Base-by-base conservation (phyloP, 2,888 invertebrate genomes). In the Dysmachus trigonus region DNA sequence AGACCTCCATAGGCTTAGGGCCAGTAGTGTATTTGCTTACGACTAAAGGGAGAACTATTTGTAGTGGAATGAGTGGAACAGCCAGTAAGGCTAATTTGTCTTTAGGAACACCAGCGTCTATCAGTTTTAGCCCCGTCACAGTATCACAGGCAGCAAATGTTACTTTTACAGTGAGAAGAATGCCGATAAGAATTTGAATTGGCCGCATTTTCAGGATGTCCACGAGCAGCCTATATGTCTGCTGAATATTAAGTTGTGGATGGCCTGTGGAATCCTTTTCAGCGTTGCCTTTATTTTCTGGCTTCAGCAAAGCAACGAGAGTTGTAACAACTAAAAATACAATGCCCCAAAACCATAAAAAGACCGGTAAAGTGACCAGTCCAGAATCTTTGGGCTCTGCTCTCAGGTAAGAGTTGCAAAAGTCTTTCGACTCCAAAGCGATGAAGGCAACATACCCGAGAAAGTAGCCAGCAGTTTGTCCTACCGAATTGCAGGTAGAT, bases 401-500 rank as follows among this genome's bases (percentile, higher is more conserved):
- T 86, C 99, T 94, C 47, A 99, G 91, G 91, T 98, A 99, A 88
- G 94, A 95, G 92, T 99, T 99, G 91, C 98, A 99, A 93, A 99
- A 99, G 89, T 97, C 96, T 35, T 97, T 94, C 0, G 99, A 99
- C 92, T 99, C 99, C 85, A 99, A 92, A 0, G 99, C 98, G 91
- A 99, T 95, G 91, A 99, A 99, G 13, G 99, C 93, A 0, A 99
- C 98, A 92, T 99, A 99, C 87, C 99, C 99, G 1, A 99, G 93
- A 91, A 99, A 99, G 92, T 97, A 99, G 0, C 99, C 99, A 51
- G 98, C 97, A 0, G 99, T 99, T 93, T 99, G 99, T 2, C 99
- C 99, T 0, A 99, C 98, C 89, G 97, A 97, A 91, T 99, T 99
- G 91, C 99, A 99, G 0, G 99, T 99, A 1, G 99, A 99, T 0